Conservation (phyloP, 2,113 vertebrate species). For the Cryptotis parvus region DNA sequence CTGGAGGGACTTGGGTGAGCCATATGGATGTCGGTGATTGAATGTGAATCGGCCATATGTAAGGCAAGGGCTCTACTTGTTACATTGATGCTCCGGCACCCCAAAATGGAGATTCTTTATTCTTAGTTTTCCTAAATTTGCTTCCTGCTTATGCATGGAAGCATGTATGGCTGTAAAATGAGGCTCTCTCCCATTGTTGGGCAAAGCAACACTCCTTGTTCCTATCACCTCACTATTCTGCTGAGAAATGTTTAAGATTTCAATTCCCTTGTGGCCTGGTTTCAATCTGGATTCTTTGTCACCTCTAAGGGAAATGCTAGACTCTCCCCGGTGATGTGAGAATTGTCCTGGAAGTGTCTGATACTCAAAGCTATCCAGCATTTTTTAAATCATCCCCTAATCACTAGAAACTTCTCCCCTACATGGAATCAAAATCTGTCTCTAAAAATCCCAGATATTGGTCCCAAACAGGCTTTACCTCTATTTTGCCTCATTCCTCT, state of each 20-base stretch:
- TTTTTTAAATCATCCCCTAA: neutral
- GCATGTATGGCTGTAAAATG: neutral
- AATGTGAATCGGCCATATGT: too few species aligned
- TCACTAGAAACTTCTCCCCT: neutral
- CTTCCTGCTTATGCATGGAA: neutral
- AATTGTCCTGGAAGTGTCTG: neutral
- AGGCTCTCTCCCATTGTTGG: neutral
- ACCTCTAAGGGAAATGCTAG: neutral
- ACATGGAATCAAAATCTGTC: neutral
- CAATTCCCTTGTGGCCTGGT: neutral
- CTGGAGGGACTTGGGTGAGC: too few species aligned
- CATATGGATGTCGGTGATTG: too few species aligned
- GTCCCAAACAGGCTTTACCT: neutral
- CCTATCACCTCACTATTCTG: neutral
- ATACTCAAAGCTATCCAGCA: neutral
- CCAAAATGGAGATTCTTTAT: neutral
- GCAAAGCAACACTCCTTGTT: neutral
- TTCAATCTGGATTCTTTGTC: neutral
- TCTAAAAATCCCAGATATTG: neutral
- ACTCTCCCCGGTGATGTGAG: neutral
- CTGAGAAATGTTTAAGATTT: neutral
- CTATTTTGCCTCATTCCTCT: neutral
- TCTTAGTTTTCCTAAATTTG: constrained; percentile 39
- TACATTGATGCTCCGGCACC: too few species aligned
- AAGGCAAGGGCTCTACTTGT: too few species aligned